Evolutionary conservation across 2,797 vertebrate genomes (phyloP).

Genomic region (Pangasius mekongensis): DNA sequence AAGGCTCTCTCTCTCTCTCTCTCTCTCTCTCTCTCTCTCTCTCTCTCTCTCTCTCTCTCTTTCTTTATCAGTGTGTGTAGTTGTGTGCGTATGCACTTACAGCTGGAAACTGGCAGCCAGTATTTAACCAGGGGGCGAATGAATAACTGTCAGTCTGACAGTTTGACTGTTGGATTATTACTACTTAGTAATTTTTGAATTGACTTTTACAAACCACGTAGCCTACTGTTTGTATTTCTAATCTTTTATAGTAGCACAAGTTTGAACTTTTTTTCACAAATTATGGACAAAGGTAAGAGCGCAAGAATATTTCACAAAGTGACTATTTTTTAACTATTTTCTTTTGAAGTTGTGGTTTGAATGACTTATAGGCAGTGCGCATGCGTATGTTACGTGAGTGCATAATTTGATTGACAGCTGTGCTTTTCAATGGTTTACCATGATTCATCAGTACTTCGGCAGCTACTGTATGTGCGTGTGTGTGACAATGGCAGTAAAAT

Average conservation of each 20-base stretch:
- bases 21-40: no score
- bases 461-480: background rate
- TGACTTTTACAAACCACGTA: background rate
- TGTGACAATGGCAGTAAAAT: slow-evolving; percentile 23
- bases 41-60: background rate
- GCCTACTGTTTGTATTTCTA: background rate
- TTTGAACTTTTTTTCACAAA: slow-evolving; percentile 21
- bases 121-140: slow-evolving; percentile 7
- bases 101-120: background rate
- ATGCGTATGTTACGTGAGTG: background rate
- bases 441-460: slow-evolving; percentile 45
- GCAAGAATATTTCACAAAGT: background rate
- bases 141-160: background rate
- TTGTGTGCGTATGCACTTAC: background rate
- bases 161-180: background rate
- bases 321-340: background rate
- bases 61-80: background rate
- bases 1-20: no score
- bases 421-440: slow-evolving; percentile 35
- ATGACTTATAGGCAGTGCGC: background rate
- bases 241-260: background rate
- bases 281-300: slow-evolving; percentile 74
- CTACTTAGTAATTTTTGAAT: background rate
- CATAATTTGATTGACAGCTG: slow-evolving; percentile 11
- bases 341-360: background rate